Evolutionary conservation across 1,140 invertebrate species (phyloP), one percentile per base, ranked within the genome.

Genomic region (Heliconius nattereri): DNA sequence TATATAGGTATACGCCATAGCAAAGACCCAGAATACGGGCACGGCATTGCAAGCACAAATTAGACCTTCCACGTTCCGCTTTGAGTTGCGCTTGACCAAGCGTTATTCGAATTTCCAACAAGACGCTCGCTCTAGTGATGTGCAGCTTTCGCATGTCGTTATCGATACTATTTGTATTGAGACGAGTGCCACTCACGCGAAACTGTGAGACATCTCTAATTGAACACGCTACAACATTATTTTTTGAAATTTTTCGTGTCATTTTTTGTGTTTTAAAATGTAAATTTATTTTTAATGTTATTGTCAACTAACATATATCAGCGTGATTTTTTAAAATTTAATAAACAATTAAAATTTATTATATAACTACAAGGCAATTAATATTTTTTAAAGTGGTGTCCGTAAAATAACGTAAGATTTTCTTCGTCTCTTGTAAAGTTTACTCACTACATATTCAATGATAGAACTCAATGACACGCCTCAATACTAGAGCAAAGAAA

Each of bases 81-180:
- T 91, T 90, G 90, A 91, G 86, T 87, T 86, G 87, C 86, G 91
- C 90, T 92, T 92, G 91, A 92, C 90, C 90, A 90, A 92, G 88
- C 91, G 91, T 91, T 92, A 92, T 92, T 90, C 89, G 88, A 85
- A 91, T 90, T 89, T 91, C 86, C 85, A 92, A 87, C 89, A 91
- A 89, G 89, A 90, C 86, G 88, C 85, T 83, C 83, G 85, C 83
- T 72, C 72, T 82, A 82, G 81, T 49, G 83, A 81, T 81, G 79
- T 74, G 80, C 76, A 71, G 66, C 26, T 29, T 20, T 54, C 77
- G 81, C 52, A 35, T 79, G 60, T 71, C 83, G 82, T 79, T 85
- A 84, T 84, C 81, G 85, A 85, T 84, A 78, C 72, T 72, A 75
- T 40, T 85, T 81, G 84, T 83, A 77, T 85, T 84, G 90, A 92